Conservation (phyloP, 2,888 invertebrate species). For the Eilema caniola region DNA sequence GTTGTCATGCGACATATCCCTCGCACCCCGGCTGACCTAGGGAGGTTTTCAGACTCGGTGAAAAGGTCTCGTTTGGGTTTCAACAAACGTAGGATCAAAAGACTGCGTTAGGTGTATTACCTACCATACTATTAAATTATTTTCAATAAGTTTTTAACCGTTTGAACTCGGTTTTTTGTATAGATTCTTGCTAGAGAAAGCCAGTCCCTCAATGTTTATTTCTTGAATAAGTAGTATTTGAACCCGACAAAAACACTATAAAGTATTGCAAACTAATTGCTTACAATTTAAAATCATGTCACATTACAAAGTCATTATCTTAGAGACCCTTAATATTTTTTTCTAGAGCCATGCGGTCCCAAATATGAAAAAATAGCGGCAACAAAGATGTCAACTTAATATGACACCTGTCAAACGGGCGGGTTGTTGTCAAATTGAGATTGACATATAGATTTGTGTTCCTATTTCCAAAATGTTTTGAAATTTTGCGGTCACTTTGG, state of each 20-base stretch:
- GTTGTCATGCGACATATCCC: too few relatives aligned
- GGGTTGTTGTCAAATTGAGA: conserved; percentile 72
- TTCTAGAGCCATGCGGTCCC: neutral
- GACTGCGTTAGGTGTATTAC: too few relatives aligned
- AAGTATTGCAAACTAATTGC: neutral
- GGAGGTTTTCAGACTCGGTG: too few relatives aligned
- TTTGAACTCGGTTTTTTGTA: neutral
- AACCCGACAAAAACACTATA: too few relatives aligned
- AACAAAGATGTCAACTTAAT: conserved; percentile 77
- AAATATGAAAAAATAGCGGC: conserved; percentile 56
- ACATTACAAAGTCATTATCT: neutral
- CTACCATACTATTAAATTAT: too few relatives aligned
- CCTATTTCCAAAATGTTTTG: conserved; percentile 65
- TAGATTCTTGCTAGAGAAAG: too few relatives aligned
- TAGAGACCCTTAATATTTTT: neutral
- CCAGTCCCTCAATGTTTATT: too few relatives aligned
- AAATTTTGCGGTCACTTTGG: conserved; percentile 46
- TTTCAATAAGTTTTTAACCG: too few relatives aligned
- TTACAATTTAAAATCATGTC: neutral
- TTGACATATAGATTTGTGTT: conserved; percentile 57
- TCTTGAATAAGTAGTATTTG: too few relatives aligned
- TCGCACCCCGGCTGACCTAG: too few relatives aligned
- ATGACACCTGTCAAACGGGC: conserved; percentile 82
- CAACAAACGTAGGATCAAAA: too few relatives aligned
- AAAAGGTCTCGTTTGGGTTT: too few relatives aligned